These are phyloP conservation scores for Hippasteria phrygiana DNA, from an alignment of 53 echinoderm and acorn worm genomes.

Conservation along the genomic window DNA sequence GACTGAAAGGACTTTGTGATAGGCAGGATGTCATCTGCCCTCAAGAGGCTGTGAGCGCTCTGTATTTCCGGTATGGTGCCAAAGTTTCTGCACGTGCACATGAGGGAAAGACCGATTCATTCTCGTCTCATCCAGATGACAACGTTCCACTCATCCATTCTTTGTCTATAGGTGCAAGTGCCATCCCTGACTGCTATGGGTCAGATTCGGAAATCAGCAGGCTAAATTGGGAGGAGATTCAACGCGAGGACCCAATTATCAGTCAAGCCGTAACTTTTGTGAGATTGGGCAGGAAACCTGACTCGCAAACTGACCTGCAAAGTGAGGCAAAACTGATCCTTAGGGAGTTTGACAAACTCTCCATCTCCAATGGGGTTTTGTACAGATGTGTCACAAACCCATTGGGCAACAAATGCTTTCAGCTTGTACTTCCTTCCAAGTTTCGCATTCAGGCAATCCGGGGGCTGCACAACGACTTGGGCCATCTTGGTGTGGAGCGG, in stretches of 20 bases:
- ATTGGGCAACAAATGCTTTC: not conserved
- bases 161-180: no score
- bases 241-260: not conserved
- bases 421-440: slow-evolving; percentile 33
- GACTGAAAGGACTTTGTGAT: no score
- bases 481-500: slow-evolving; percentile 69
- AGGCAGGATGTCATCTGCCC: no score
- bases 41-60: no score
- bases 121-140: no score
- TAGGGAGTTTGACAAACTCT: not conserved
- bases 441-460: slow-evolving; percentile 33
- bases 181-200: no score
- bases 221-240: no score
- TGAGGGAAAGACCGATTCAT: no score
- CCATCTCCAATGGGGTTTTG: not conserved
- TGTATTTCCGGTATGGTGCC: no score
- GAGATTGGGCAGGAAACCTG: not conserved
- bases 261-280: not conserved
- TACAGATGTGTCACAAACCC: not conserved
- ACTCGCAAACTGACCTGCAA: not conserved
- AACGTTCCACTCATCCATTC: no score
- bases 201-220: no score
- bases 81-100: no score
- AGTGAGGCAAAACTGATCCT: not conserved
- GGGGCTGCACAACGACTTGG: slow-evolving; percentile 66